Base-by-base conservation (phyloP, 2,797 vertebrate genomes). In the Rhinichthys osculus region DNA sequence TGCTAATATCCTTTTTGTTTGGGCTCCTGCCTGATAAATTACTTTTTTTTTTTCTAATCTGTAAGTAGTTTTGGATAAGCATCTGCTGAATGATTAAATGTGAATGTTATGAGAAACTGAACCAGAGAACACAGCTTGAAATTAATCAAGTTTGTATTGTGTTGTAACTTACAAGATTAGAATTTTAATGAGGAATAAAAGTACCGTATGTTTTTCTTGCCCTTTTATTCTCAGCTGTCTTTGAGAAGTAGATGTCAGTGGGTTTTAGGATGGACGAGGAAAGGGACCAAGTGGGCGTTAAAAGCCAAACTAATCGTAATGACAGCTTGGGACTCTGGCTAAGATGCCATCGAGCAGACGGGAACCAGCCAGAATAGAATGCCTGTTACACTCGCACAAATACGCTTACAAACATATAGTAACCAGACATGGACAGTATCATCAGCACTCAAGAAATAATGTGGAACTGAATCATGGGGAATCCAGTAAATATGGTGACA, bases 191-290 rank as follows among this genome's bases (percentile, higher is more conserved):
- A 81, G 90, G 87, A 64, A 42, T 80, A 54, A 84, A 87, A 88
- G 89, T 82, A 91, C 90, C 92, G 86, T 78, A 90, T 91, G 91
- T 91, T 87, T 88, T 89, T 85, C 70, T 91, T 91, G 93, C 91
- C 91, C 90, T 90, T 92, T 88, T 87, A 89, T 92, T 92, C 92
- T 94, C 92, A 67, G n/a, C 88, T 92, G 92, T 93, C 89, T 90
- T 92, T 57, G 92, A 85, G 87, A 86, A 92, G 90, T 90, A 88
- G 27, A 27, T 84, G 92, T 94, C 94, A 92, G 89, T 87, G 81
- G 88, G 90, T 86, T 94, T 94, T 91, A 86, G 91, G 91, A 93
- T 93, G 94, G 94, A 94, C 93, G 91, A 92, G 88, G 85, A 89
- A 89, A 90, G 90, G 64, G 27, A 35, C 85, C 69, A 74, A 78